phyloP scores from a whole-genome alignment of 2,797 vertebrate genomes.

The Microcaecilia unicolor region DNA sequence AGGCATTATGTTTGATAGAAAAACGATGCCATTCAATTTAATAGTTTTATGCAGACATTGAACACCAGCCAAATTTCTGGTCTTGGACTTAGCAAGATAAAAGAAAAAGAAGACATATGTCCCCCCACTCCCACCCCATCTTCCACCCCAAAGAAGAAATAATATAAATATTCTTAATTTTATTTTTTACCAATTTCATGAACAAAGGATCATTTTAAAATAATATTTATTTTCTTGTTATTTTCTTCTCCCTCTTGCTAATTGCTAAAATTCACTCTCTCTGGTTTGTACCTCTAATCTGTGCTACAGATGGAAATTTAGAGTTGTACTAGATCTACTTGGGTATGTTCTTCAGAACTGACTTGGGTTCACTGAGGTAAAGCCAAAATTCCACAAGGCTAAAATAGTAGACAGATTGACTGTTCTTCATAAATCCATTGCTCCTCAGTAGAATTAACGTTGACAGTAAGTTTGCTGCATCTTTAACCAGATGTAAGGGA shows the following conservation, averaged over 20 bases:
- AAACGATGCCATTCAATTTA: neutral
- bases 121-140: too few relatives aligned
- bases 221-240: neutral
- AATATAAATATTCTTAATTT: too few relatives aligned
- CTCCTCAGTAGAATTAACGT: neutral
- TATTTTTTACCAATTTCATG: too few relatives aligned
- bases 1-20: neutral
- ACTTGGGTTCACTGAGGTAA: conserved; percentile 3
- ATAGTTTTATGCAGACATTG: neutral
- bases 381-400: conserved; percentile 13
- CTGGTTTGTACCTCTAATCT: conserved; percentile 15
- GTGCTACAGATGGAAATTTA: conserved; percentile 1
- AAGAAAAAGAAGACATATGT: conserved; percentile 2
- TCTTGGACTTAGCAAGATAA: conserved; percentile 6
- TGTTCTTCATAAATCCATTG: neutral
- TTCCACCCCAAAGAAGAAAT: too few relatives aligned
- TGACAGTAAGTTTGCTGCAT: neutral
- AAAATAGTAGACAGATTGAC: conserved; percentile 9
- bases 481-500: neutral
- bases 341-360: conserved; percentile 8
- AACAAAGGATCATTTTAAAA: too few relatives aligned
- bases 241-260: conserved; percentile 1
- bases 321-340: conserved; percentile 11
- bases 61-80: conserved; percentile 1
- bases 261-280: conserved; percentile 15